Conservation (phyloP, 2,888 invertebrate genomes). For the Tridacna gigas region DNA sequence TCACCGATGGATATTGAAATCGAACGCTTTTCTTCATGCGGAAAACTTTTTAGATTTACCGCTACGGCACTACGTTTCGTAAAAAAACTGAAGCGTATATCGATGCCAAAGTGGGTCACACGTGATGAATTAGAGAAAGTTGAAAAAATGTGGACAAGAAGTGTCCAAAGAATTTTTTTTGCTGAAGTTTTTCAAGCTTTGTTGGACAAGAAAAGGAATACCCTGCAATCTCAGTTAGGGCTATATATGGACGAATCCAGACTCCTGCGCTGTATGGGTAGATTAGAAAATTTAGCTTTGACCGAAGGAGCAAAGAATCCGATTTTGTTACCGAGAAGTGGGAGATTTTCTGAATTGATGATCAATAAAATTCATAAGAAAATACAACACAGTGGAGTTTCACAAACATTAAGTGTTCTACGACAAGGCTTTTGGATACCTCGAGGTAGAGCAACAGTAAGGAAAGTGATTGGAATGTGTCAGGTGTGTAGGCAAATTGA, state of each 20-base stretch:
- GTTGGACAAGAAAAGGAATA: not conserved
- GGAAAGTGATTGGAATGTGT: not conserved
- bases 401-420: not conserved
- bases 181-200: too few relatives aligned
- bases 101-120: too few relatives aligned
- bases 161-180: too few relatives aligned
- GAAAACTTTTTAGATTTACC: conserved; percentile 12
- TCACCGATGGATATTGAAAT: not conserved
- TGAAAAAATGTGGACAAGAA: not conserved
- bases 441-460: not conserved
- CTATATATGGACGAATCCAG: conserved; percentile 18
- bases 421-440: not conserved
- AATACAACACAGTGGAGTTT: not conserved
- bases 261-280: conserved; percentile 27
- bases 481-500: not conserved
- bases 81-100: not conserved
- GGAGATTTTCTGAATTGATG: conserved; percentile 13
- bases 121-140: too few relatives aligned
- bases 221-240: conserved; percentile 18
- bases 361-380: conserved; percentile 20
- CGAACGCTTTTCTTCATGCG: not conserved
- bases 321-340: conserved; percentile 18
- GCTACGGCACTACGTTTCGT: conserved; percentile 6
- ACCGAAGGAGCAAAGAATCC: conserved; percentile 28
- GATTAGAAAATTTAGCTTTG: conserved; percentile 23